Evolutionary conservation across 2,888 invertebrate genomes (phyloP), one percentile per base, ranked within the genome.

Genomic region (Sthenelais limicola): DNA sequence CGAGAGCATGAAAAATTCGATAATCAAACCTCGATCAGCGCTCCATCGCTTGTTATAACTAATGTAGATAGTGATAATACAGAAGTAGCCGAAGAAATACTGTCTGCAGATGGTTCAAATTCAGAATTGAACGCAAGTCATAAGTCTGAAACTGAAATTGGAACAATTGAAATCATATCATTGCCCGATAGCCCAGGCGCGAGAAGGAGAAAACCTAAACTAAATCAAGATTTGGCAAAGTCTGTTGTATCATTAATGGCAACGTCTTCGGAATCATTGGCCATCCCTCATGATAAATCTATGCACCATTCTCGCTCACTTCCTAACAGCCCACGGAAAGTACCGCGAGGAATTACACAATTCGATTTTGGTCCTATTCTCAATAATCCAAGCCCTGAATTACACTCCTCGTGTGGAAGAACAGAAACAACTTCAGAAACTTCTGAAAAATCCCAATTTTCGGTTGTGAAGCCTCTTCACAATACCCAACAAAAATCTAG

Each of bases 131-230:
- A n/a, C n/a, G n/a, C n/a, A n/a, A n/a, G n/a, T n/a, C n/a, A n/a
- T n/a, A n/a, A n/a, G n/a, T n/a, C n/a, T n/a, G n/a, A n/a, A n/a
- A n/a, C n/a, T n/a, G n/a, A n/a, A n/a, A n/a, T n/a, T 62, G 38
- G 38, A 9, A 26, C 62, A 7, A 24, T 62, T 15, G 62, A 62
- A 38, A 62, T 62, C 3, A 21, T 62, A 4, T 7, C 35, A 21
- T 38, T 38, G 15, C 62, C 21, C 24, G 7, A 38, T 21, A 62
- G 62, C 43, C 62, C 62, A 26, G 62, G 62, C 43, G 62, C 38
- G 35, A 62, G 43, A 38, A 35, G 62, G 24, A 35, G 62, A 62
- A 3, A n/a, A 4, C 43, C 62, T 18, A 38, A 35, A 35, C 4
- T 26, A 1, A n/a, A 24, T 1, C 3, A 15, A 15, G 7, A 15